phyloP scores from a whole-genome alignment of 2,113 vertebrate genomes.

The Pterocles burchelli region DNA sequence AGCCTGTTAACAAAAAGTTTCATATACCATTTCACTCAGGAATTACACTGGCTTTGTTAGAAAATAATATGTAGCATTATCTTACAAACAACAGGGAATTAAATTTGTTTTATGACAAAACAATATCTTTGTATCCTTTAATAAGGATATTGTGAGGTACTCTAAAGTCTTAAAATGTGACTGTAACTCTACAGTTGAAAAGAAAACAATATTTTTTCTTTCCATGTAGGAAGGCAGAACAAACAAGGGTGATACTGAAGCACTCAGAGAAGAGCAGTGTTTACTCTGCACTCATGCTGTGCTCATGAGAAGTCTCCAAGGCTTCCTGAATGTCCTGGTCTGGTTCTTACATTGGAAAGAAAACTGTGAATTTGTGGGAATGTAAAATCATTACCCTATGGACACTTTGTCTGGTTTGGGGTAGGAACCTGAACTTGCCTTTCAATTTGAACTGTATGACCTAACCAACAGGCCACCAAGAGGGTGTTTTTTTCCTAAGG shows the following conservation, averaged over 20 bases:
- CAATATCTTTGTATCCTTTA: neutral
- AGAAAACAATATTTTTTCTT: neutral
- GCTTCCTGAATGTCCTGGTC: neutral
- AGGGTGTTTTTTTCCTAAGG: neutral
- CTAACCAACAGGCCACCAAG: neutral
- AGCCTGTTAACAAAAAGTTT: neutral
- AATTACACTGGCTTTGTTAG: neutral
- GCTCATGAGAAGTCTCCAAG: rapidly evolving
- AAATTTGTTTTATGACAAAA: neutral
- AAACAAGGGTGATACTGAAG: neutral
- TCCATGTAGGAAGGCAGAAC: neutral
- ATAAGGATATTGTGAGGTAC: neutral
- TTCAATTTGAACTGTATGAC: neutral
- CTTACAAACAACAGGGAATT: neutral
- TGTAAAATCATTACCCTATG: neutral
- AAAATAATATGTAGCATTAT: neutral
- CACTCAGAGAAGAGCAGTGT: neutral
- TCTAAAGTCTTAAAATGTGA: neutral
- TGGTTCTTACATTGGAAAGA: neutral
- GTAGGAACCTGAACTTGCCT: neutral
- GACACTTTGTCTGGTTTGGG: neutral
- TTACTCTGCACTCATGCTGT: neutral
- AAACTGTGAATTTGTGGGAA: neutral
- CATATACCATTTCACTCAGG: neutral
- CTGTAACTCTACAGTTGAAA: neutral